Conservation (phyloP, 2,888 invertebrate species). For the Trissoscelio sp. region DNA sequence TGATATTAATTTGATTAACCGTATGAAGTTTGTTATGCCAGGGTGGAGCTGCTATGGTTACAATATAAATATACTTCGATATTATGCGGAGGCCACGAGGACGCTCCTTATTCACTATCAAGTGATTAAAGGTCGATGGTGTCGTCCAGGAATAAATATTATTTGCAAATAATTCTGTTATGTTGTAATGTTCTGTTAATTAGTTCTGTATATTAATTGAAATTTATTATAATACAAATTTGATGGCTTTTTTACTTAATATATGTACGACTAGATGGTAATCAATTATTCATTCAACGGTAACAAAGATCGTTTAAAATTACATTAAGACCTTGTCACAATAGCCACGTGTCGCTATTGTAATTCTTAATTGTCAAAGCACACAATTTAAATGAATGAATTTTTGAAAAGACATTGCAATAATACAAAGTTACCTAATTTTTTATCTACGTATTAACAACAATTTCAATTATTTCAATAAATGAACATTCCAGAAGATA, state of each 20-base stretch:
- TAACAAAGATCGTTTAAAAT: constrained; percentile 36
- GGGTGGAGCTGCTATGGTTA: constrained; percentile 64
- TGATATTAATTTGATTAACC: constrained; percentile 66
- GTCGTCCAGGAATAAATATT: constrained; percentile 12
- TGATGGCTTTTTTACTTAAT: background rate
- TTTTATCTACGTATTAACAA: too few relatives aligned
- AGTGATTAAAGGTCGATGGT: constrained; percentile 50
- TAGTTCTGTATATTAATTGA: background rate
- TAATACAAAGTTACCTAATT: too few relatives aligned
- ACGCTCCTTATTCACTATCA: constrained; percentile 61
- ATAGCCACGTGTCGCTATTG: constrained; percentile 46
- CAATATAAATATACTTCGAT: constrained; percentile 63
- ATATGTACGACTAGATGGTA: background rate
- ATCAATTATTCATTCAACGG: constrained; percentile 5
- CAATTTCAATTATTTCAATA: too few relatives aligned
- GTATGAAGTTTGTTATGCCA: constrained; percentile 30
- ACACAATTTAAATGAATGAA: constrained; percentile 9
- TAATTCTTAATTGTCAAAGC: constrained; percentile 19
- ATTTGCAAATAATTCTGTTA: background rate
- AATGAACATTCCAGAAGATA: too few relatives aligned
- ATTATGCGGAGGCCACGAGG: constrained; percentile 38
- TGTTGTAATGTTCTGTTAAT: background rate
- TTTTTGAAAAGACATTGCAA: background rate
- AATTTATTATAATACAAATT: background rate
- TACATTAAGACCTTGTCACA: constrained; percentile 16